Evolutionary conservation across 2,797 vertebrate species (phyloP).

Genomic region (Acestrorhynchus altus): DNA sequence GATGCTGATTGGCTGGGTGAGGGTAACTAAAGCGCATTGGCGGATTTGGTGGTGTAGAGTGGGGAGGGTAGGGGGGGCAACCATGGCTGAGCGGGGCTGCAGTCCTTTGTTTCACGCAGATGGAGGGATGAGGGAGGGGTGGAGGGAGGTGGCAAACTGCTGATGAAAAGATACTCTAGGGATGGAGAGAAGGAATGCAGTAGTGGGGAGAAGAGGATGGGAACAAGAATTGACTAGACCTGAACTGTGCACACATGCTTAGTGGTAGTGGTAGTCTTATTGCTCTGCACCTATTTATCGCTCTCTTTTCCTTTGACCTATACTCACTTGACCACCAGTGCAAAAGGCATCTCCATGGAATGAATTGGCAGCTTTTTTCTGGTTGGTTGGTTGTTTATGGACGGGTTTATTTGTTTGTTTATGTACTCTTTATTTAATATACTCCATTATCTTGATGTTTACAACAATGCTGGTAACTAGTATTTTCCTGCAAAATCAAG

Average conservation of each 20-base stretch:
- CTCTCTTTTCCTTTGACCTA: background rate
- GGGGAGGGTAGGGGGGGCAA: constrained; percentile 12
- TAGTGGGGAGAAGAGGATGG: constrained; percentile 35
- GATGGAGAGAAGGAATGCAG: constrained; percentile 51
- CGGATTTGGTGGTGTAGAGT: constrained; percentile 30
- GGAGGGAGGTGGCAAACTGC: constrained; percentile 37
- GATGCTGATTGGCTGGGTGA: constrained; percentile 6
- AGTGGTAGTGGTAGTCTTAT: constrained; percentile 17
- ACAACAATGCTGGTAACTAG: constrained; percentile 38
- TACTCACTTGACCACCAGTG: constrained; percentile 3
- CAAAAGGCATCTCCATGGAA: background rate
- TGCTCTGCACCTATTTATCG: constrained; percentile 9
- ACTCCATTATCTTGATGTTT: constrained; percentile 35
- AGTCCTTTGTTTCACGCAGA: constrained; percentile 59
- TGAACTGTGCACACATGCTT: constrained; percentile 1
- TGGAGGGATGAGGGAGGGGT: constrained; percentile 40
- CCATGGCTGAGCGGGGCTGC: constrained; percentile 34
- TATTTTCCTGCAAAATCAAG: constrained; percentile 22
- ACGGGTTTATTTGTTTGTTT: background rate
- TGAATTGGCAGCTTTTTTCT: background rate
- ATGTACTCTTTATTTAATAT: background rate
- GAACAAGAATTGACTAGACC: constrained; percentile 38
- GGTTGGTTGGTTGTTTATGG: background rate
- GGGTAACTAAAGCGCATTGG: constrained; percentile 18
- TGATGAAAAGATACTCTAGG: constrained; percentile 55